A percentile compares a stretch with the other conserved stretches of the same genome.
Evolutionary conservation across 2,113 vertebrate genomes (phyloP).

Genomic region (Toxotes jaculatrix): DNA sequence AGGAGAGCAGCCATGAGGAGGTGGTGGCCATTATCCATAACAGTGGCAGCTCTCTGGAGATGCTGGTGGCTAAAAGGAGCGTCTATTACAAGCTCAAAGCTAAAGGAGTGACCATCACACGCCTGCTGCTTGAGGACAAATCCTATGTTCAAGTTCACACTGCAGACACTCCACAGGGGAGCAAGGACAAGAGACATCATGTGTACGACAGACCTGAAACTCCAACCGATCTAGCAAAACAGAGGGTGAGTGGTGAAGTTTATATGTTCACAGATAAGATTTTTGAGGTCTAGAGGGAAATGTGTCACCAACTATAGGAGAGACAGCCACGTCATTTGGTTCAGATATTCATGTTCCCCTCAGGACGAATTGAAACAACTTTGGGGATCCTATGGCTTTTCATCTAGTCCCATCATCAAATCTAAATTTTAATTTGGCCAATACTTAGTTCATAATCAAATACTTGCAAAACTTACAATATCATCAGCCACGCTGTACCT

Average conservation of each 20-base stretch:
- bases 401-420: not conserved
- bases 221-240: slow-evolving; percentile 44
- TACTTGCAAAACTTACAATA: not conserved
- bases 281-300: not conserved
- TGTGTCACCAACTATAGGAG: not conserved
- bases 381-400: not conserved
- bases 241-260: slow-evolving; percentile 74
- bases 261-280: not conserved
- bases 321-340: not conserved
- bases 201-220: slow-evolving; percentile 34
- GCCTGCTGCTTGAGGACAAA: slow-evolving; percentile 67
- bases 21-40: slow-evolving; percentile 87
- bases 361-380: not conserved
- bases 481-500: not conserved
- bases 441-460: not conserved
- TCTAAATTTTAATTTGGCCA: not conserved
- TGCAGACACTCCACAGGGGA: slow-evolving; percentile 4
- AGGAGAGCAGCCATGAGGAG: slow-evolving; percentile 84
- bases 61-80: slow-evolving; percentile 87
- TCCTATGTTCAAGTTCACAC: slow-evolving; percentile 41
- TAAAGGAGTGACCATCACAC: slow-evolving; percentile 83
- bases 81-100: slow-evolving; percentile 86
- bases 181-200: not conserved
- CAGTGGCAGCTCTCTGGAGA: slow-evolving; percentile 82
- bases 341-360: too few relatives aligned